Conservation (phyloP, 2,888 invertebrate species). For the Thymelicus sylvestris region DNA sequence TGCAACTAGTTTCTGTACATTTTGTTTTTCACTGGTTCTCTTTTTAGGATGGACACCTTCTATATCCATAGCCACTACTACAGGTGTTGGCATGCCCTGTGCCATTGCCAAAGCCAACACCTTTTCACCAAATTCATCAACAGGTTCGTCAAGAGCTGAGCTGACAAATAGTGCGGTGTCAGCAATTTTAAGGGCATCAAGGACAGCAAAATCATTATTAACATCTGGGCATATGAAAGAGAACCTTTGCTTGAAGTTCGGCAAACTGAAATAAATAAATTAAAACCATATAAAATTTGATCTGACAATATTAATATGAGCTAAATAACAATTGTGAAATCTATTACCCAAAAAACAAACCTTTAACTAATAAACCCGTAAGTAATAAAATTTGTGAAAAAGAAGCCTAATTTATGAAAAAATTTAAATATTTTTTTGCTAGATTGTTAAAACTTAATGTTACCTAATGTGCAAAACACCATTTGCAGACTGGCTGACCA, state of each 20-base stretch:
- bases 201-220: conserved; percentile 89
- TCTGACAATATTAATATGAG: no score
- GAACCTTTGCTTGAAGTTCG: conserved; percentile 95
- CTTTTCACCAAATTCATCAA: conserved; percentile 92
- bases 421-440: no score
- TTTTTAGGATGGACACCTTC: conserved; percentile 90
- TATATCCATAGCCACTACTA: conserved; percentile 90
- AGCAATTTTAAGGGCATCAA: conserved; percentile 94
- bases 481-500: conserved; percentile 86
- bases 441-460: conserved; percentile 29
- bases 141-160: conserved; percentile 88
- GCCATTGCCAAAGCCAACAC: conserved; percentile 91
- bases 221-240: conserved; percentile 90
- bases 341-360: no score
- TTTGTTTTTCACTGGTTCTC: conserved; percentile 87
- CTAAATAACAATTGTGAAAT: no score
- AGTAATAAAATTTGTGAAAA: no score
- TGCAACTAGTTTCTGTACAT: conserved; percentile 86
- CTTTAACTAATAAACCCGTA: no score
- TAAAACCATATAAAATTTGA: no score
- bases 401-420: no score
- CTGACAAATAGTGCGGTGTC: conserved; percentile 93
- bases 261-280: conserved; percentile 82
- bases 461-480: conserved; percentile 92
- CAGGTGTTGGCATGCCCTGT: conserved; percentile 92